Percentiles rank a stretch among this genome's conserved stretches.
phyloP scores from a whole-genome alignment of 2,888 invertebrate genomes.

The Heliconius charithonia region DNA sequence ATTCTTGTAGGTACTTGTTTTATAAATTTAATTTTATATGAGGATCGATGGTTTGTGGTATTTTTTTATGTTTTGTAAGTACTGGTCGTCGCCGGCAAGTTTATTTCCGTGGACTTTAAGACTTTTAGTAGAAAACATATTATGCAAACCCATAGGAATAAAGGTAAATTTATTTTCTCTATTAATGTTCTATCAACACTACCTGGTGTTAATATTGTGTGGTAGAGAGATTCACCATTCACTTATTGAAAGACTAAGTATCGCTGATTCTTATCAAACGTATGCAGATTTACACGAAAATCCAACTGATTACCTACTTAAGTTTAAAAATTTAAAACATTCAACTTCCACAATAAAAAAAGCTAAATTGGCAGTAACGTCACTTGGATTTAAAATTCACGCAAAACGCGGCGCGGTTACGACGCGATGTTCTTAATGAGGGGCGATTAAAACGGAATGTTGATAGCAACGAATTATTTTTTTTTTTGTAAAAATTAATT shows the following conservation, averaged over 20 bases:
- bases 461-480: slow-evolving; percentile 67
- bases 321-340: neutral
- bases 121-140: no score
- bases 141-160: no score
- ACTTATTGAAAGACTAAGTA: neutral
- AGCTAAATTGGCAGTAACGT: slow-evolving; percentile 54
- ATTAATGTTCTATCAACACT: no score
- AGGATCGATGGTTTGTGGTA: slow-evolving; percentile 3
- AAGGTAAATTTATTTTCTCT: no score
- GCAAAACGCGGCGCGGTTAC: slow-evolving; percentile 71
- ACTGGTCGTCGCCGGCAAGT: no score
- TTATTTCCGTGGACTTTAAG: no score
- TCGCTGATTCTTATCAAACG: neutral
- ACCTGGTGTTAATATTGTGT: neutral
- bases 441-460: slow-evolving; percentile 75
- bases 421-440: slow-evolving; percentile 77
- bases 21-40: slow-evolving; percentile 42
- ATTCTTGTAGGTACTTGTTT: slow-evolving; percentile 36
- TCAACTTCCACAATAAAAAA: slow-evolving; percentile 62
- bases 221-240: neutral
- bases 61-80: neutral
- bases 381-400: slow-evolving; percentile 76
- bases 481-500: slow-evolving; percentile 53
- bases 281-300: neutral
- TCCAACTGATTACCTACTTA: neutral